phyloP scores from a whole-genome alignment of 2,888 invertebrate genomes.

The Resseliella maxima region DNA sequence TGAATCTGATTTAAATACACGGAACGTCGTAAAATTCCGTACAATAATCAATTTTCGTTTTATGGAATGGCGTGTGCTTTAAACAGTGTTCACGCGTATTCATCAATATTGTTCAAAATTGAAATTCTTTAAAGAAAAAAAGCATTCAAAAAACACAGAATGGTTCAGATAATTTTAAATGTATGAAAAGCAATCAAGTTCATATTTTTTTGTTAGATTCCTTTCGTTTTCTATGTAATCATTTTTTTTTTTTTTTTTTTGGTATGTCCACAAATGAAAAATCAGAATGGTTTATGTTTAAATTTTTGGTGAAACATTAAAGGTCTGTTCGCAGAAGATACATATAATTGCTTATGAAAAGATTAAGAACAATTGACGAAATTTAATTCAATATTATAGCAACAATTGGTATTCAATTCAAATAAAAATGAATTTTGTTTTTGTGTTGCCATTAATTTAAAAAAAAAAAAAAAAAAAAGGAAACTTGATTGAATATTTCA shows the following conservation, averaged over 20 bases:
- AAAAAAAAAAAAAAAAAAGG: too few relatives aligned
- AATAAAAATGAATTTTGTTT: too few relatives aligned
- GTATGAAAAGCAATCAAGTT: background rate
- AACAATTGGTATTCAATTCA: too few relatives aligned
- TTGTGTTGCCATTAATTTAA: too few relatives aligned
- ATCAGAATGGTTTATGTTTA: background rate
- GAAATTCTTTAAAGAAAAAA: too few relatives aligned
- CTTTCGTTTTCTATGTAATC: background rate
- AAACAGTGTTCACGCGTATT: constrained; percentile 15
- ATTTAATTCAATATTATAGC: too few relatives aligned
- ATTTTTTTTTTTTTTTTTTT: background rate
- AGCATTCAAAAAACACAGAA: too few relatives aligned
- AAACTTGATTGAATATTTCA: too few relatives aligned
- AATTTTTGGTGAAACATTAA: too few relatives aligned
- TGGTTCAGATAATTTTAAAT: background rate
- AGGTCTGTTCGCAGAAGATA: too few relatives aligned
- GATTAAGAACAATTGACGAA: too few relatives aligned
- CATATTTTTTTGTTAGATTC: constrained; percentile 13
- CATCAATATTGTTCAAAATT: constrained; percentile 47
- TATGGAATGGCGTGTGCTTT: constrained; percentile 17
- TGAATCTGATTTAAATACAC: background rate
- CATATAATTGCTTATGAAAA: too few relatives aligned
- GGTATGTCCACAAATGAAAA: background rate
- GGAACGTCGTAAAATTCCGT: background rate
- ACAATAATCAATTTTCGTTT: background rate